Conservation (phyloP, 2,113 vertebrate species). For the Amia ocellicauda region DNA sequence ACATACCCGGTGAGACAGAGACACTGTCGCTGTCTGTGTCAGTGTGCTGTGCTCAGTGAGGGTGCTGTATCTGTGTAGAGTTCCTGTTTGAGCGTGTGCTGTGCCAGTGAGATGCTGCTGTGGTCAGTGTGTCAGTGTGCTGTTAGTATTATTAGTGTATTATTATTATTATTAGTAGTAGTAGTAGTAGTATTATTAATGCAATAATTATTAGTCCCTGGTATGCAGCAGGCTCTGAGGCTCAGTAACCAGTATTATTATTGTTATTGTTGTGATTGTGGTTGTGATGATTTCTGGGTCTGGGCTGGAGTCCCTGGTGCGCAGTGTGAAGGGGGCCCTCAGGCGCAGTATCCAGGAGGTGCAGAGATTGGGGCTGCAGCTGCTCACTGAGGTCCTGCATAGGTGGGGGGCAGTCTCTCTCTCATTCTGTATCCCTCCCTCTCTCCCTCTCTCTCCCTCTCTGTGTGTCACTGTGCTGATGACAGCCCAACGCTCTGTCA, state of each 20-base stretch:
- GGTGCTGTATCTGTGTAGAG: slow-evolving; percentile 60
- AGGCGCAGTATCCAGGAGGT: slow-evolving; percentile 74
- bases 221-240: too few relatives aligned
- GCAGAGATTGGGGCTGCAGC: slow-evolving; percentile 81
- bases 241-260: too few relatives aligned
- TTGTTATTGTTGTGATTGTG: too few relatives aligned
- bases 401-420: slow-evolving; percentile 61
- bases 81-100: slow-evolving; percentile 77
- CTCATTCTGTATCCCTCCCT: too few relatives aligned
- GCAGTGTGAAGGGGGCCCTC: slow-evolving; percentile 75
- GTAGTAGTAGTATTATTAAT: too few relatives aligned
- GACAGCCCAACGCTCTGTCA: too few relatives aligned
- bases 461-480: not conserved
- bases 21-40: too few relatives aligned
- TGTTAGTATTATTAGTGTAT: too few relatives aligned
- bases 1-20: slow-evolving; percentile 77
- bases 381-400: slow-evolving; percentile 82
- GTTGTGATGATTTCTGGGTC: not conserved
- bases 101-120: slow-evolving; percentile 73
- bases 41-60: not conserved
- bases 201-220: too few relatives aligned
- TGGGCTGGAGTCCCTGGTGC: slow-evolving; percentile 89
- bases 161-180: too few relatives aligned
- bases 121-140: slow-evolving; percentile 86
- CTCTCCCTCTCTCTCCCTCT: not conserved